Conservation (phyloP, 2,113 vertebrate genomes). For the Australoheros scitulus region DNA sequence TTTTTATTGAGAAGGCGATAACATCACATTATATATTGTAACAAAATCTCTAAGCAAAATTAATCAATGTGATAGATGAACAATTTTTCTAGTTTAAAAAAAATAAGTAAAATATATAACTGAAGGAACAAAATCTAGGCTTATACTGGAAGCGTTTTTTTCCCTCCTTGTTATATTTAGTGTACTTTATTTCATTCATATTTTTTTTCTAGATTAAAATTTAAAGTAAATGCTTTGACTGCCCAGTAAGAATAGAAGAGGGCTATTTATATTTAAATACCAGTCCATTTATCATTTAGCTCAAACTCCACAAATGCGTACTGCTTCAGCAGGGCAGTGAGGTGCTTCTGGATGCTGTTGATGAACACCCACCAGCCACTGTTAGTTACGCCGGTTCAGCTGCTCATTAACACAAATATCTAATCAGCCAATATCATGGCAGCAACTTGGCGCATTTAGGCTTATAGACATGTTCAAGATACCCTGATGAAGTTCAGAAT, state of each 20-base stretch:
- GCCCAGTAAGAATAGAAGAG: fast-evolving
- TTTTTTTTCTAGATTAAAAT: background rate
- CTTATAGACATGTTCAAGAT: background rate
- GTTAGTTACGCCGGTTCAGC: background rate
- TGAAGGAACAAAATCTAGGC: background rate
- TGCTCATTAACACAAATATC: background rate
- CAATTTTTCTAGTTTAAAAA: background rate
- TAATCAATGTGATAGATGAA: background rate
- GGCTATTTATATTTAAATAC: background rate
- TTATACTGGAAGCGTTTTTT: background rate
- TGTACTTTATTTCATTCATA: background rate
- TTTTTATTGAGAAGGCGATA: background rate
- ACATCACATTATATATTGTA: background rate
- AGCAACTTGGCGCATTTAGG: background rate
- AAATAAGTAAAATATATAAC: background rate
- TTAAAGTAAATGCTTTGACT: background rate
- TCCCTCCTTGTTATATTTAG: fast-evolving
- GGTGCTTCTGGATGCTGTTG: background rate
- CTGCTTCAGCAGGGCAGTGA: background rate
- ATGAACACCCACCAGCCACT: background rate
- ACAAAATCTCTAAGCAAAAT: background rate
- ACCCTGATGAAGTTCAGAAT: background rate
- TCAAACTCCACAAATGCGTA: background rate
- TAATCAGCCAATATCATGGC: background rate
- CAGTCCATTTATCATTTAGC: background rate